These are phyloP conservation scores for Psittacula cyanocephala DNA, from an alignment of 2,113 vertebrate genomes.

Conservation along the genomic window DNA sequence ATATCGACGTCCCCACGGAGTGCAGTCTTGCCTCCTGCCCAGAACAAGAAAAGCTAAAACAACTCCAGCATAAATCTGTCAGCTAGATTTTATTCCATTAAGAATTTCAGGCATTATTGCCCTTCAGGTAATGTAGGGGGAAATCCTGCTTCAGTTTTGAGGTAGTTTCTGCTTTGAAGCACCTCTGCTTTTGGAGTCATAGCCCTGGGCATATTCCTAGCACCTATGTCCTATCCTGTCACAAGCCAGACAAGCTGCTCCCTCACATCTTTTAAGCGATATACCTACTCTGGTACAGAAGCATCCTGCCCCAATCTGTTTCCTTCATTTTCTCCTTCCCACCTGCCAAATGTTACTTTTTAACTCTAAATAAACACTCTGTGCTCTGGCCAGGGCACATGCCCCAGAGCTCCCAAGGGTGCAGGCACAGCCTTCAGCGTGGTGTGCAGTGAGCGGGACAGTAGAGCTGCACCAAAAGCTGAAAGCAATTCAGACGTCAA, in stretches of 20 bases:
- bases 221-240: not conserved
- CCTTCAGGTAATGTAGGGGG: not conserved
- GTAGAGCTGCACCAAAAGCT: not conserved
- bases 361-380: not conserved
- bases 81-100: not conserved
- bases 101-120: not conserved
- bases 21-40: not conserved
- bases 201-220: not conserved
- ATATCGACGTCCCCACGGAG: not conserved
- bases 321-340: not conserved
- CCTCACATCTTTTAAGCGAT: not conserved
- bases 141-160: not conserved
- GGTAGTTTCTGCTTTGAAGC: not conserved
- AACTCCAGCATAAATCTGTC: not conserved
- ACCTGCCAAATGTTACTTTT: not conserved
- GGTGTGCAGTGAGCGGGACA: rapidly evolving
- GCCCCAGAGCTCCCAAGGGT: not conserved
- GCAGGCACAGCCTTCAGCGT: not conserved
- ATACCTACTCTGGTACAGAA: not conserved
- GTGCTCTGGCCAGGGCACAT: not conserved
- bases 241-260: not conserved
- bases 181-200: not conserved
- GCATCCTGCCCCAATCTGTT: not conserved
- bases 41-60: not conserved
- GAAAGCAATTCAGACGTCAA: not conserved